Conservation (phyloP, 2,888 invertebrate genomes). For the Dryococelus australis region DNA sequence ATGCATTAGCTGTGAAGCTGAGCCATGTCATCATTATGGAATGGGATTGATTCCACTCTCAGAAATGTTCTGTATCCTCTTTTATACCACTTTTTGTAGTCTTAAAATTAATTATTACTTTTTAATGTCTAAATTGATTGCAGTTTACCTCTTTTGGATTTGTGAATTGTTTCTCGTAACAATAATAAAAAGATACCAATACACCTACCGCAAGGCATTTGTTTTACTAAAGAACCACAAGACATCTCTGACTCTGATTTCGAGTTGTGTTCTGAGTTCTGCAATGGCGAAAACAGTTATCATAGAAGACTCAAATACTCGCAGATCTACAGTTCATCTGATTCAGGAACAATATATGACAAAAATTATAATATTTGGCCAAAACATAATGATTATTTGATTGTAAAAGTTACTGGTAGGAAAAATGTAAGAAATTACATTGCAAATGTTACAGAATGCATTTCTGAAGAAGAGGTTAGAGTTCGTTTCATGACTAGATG, state of each 20-base stretch:
- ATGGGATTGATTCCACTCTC: neutral
- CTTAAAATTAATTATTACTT: neutral
- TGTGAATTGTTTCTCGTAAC: neutral
- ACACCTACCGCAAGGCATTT: neutral
- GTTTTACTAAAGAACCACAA: too few species aligned
- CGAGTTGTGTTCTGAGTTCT: too few species aligned
- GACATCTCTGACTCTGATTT: too few species aligned
- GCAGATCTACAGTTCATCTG: too few species aligned
- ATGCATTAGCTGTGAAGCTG: slow-evolving; percentile 1
- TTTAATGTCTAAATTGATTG: neutral
- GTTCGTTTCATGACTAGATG: neutral
- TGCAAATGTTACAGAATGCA: neutral
- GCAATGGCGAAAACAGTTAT: neutral
- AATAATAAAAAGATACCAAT: neutral
- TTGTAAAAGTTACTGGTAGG: neutral
- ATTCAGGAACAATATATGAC: neutral
- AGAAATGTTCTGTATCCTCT: neutral
- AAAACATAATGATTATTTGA: neutral
- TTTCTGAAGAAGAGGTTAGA: neutral
- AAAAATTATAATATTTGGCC: neutral
- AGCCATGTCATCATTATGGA: neutral
- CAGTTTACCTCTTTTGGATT: neutral
- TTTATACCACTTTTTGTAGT: neutral
- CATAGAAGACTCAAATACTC: neutral
- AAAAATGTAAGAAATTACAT: neutral